A percentile compares a stretch with the other conserved stretches of the same genome.
Conservation (phyloP, 2,113 vertebrate species). For the Perccottus glenii region DNA sequence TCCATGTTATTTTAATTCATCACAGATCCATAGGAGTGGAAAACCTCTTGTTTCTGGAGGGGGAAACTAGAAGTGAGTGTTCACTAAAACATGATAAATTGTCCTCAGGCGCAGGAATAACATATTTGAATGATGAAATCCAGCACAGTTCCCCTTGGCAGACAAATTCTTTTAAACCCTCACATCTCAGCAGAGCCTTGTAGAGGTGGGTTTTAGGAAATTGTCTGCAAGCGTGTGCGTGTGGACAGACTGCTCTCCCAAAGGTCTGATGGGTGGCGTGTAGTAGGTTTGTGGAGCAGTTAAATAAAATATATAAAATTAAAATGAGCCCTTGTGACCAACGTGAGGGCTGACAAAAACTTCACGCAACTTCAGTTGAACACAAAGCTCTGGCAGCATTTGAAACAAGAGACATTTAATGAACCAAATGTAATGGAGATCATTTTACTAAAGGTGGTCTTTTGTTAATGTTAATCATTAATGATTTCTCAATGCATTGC, state of each 20-base stretch:
- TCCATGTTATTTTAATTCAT: slow-evolving; percentile 34
- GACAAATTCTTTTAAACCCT: slow-evolving; percentile 65
- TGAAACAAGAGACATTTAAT: slow-evolving; percentile 38
- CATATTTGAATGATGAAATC: slow-evolving; percentile 72
- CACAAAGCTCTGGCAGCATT: slow-evolving; percentile 39
- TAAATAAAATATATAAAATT: slow-evolving; percentile 68
- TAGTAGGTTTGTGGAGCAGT: slow-evolving; percentile 52
- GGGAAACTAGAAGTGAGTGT: slow-evolving; percentile 38
- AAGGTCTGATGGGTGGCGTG: slow-evolving; percentile 44
- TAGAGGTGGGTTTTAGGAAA: slow-evolving; percentile 53
- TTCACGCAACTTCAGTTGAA: slow-evolving; percentile 44
- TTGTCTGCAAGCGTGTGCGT: slow-evolving; percentile 38
- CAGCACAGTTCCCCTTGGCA: slow-evolving; percentile 54
- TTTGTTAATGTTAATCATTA: slow-evolving; percentile 7
- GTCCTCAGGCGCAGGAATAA: slow-evolving; percentile 65
- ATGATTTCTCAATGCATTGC: slow-evolving; percentile 1
- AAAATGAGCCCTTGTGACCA: slow-evolving; percentile 60
- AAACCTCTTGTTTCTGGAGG: slow-evolving; percentile 55
- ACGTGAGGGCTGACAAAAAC: slow-evolving; percentile 41
- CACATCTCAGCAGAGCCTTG: slow-evolving; percentile 54
- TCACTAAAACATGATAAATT: slow-evolving; percentile 53
- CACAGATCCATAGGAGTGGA: slow-evolving; percentile 26
- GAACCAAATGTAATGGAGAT: slow-evolving; percentile 2
- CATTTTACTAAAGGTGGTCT: neutral
- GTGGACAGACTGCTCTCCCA: slow-evolving; percentile 17